Evolutionary conservation across 2,888 invertebrate genomes (phyloP).

Genomic region (Sepiola atlantica): DNA sequence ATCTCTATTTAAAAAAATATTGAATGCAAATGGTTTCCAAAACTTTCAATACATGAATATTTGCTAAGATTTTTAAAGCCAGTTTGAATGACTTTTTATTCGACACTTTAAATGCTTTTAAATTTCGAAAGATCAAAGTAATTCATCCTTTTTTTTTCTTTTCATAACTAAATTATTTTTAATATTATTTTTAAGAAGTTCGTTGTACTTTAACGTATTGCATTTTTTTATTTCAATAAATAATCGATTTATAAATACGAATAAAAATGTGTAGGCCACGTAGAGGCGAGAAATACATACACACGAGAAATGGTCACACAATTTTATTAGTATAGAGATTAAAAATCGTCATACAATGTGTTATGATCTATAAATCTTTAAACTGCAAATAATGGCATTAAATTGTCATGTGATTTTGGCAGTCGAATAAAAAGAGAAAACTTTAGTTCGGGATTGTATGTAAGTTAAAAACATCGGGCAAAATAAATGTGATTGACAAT

Average conservation of each 20-base stretch:
- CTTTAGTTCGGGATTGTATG: neutral
- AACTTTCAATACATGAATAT: too few species aligned
- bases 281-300: too few species aligned
- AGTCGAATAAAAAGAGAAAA: neutral
- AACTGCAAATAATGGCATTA: neutral
- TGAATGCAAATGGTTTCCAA: too few species aligned
- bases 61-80: too few species aligned
- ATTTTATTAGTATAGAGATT: too few species aligned
- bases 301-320: neutral
- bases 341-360: neutral
- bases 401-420: neutral
- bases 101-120: too few species aligned
- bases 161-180: too few species aligned
- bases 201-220: neutral
- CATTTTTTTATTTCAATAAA: neutral
- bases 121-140: too few species aligned
- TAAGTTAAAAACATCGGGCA: neutral
- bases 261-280: too few species aligned
- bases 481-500: neutral
- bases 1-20: too few species aligned
- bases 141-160: too few species aligned
- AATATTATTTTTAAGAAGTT: neutral
- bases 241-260: neutral
- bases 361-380: neutral
- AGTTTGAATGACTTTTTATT: too few species aligned